Conservation (phyloP, 2,888 invertebrate genomes). For the Priocnemis perturbator region DNA sequence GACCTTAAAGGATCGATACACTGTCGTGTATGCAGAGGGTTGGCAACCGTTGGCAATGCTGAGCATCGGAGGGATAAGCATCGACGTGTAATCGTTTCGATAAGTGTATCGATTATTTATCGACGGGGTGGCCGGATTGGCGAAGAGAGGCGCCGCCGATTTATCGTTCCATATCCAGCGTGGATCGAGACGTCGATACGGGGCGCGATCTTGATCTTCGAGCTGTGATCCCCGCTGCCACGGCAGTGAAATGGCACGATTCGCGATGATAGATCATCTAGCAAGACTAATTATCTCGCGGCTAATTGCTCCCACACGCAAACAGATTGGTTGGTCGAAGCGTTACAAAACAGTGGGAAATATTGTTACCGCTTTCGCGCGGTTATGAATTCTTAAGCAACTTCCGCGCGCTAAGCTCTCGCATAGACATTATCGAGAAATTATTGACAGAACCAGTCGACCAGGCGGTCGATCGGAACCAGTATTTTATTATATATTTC, state of each 20-base stretch:
- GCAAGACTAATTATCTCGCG: too few species aligned
- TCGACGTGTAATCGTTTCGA: constrained; percentile 40
- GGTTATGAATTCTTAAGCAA: too few species aligned
- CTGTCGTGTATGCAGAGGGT: constrained; percentile 13
- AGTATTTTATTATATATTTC: too few species aligned
- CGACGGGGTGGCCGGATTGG: constrained; percentile 14
- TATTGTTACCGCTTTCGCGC: too few species aligned
- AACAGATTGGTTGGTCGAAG: too few species aligned
- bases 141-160: constrained; percentile 17
- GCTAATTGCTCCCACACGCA: too few species aligned
- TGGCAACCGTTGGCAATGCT: too few species aligned
- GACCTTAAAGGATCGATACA: constrained; percentile 2
- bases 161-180: constrained; percentile 25
- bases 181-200: constrained; percentile 25
- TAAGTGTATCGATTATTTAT: constrained; percentile 44
- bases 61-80: constrained; percentile 21
- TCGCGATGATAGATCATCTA: constrained; percentile 29
- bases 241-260: constrained; percentile 29
- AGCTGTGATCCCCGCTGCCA: constrained; percentile 18
- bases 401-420: too few species aligned
- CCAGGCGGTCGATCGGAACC: too few species aligned
- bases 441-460: too few species aligned
- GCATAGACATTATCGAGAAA: too few species aligned
- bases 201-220: constrained; percentile 36
- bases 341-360: too few species aligned